Conservation (phyloP, 2,113 vertebrate species). For the Sander lucioperca region DNA sequence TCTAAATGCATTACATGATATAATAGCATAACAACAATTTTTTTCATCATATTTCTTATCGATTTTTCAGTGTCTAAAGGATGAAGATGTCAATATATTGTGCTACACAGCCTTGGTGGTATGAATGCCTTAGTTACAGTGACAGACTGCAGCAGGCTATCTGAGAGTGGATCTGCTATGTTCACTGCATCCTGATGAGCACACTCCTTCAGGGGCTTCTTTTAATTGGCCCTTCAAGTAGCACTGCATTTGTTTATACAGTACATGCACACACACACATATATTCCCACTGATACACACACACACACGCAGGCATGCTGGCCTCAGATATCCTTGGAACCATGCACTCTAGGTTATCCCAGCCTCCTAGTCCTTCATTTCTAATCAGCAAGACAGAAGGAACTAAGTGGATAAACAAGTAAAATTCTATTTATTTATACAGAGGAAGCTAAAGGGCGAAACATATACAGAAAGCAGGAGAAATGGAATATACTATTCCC, state of each 20-base stretch:
- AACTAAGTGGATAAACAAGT: constrained; percentile 73
- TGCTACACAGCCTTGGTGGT: constrained; percentile 6
- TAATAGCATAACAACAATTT: no score
- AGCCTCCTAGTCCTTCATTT: constrained; percentile 58
- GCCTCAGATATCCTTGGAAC: constrained; percentile 74
- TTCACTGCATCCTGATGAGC: constrained; percentile 74
- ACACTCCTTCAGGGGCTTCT: constrained; percentile 62
- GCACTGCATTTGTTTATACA: constrained; percentile 66
- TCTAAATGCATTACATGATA: neutral
- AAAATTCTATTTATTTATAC: constrained; percentile 68
- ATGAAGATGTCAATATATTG: constrained; percentile 56
- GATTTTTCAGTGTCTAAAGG: neutral
- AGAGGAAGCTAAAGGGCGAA: constrained; percentile 51
- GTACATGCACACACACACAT: constrained; percentile 22
- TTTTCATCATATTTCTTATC: constrained; percentile 4
- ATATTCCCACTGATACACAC: no score
- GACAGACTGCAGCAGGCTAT: constrained; percentile 63
- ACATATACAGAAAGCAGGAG: constrained; percentile 26
- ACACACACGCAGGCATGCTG: constrained; percentile 25
- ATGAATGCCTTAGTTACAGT: constrained; percentile 49
- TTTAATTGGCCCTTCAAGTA: constrained; percentile 76
- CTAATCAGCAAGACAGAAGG: constrained; percentile 73
- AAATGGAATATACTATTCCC: constrained; percentile 64
- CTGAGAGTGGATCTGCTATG: constrained; percentile 59
- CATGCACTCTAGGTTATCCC: constrained; percentile 64